phyloP scores from a whole-genome alignment of 2,113 vertebrate species.

The Herpailurus yagouaroundi region DNA sequence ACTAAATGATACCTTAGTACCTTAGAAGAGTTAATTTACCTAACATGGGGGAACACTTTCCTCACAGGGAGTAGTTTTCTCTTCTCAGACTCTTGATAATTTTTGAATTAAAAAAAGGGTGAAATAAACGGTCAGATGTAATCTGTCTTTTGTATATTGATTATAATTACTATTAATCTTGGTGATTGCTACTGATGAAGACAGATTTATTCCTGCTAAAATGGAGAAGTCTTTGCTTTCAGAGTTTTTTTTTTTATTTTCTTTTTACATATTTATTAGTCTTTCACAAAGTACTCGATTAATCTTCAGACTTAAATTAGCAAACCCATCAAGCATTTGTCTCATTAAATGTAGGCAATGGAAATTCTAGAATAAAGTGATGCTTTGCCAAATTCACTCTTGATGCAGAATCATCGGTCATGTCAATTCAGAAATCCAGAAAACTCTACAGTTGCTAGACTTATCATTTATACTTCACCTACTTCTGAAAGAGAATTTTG shows the following conservation, averaged over 20 bases:
- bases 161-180: constrained; percentile 74
- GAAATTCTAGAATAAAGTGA: constrained; percentile 53
- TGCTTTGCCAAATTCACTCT: constrained; percentile 23
- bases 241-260: constrained; percentile 68
- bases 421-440: not conserved
- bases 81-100: not conserved
- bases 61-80: not conserved
- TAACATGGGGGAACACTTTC: not conserved
- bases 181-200: constrained; percentile 65
- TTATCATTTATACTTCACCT: not conserved
- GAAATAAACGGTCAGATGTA: constrained; percentile 43
- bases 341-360: constrained; percentile 47
- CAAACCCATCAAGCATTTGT: constrained; percentile 56
- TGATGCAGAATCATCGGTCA: constrained; percentile 29
- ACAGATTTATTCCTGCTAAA: constrained; percentile 57
- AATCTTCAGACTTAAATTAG: constrained; percentile 71
- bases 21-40: constrained; percentile 23
- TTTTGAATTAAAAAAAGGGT: constrained; percentile 55
- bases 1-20: not conserved
- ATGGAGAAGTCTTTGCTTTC: constrained; percentile 53
- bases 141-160: constrained; percentile 62
- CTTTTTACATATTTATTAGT: constrained; percentile 74
- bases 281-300: constrained; percentile 57
- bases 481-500: constrained; percentile 9
- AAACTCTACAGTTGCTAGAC: not conserved